Evolutionary conservation across 2,113 vertebrate genomes (phyloP), one percentile per base, ranked within the genome.

Genomic region (Ammodytes marinus): DNA sequence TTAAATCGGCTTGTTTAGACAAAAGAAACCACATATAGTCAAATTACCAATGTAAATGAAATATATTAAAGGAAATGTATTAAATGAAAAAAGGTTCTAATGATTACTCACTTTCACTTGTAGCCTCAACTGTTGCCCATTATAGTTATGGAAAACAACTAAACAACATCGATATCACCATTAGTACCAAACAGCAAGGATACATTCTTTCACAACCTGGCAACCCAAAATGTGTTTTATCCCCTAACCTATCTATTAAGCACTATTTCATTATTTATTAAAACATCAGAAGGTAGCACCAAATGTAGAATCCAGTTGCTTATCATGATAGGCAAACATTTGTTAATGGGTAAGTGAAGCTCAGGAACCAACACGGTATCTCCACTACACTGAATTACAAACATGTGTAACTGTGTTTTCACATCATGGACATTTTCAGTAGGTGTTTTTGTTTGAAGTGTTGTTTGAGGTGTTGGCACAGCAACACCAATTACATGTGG

Each of bases 391-490:
- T 47, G 60, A 50, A 64, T 71, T 57, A 69, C 40, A 83, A 65
- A 57, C 75, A 74, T 72, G 61, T 39, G 61, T 39, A 79, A 47
- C 57, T 82, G 54, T 89, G 84, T 91, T 91, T 93, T 91, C 65
- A 86, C 86, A 89, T 86, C 89, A 79, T 49, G 67, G 75, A 63
- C 81, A 43, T 86, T 90, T 88, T 90, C 67, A 86, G 83, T 72
- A 72, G 77, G 78, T 93, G 90, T 92, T 94, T 91, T 88, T 93
- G 88, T 94, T 95, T 94, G 86, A 90, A 80, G 79, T 86, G 87
- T 89, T 90, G 88, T 92, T 92, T 89, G 78, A 93, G 83, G 82
- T 88, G 92, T 93, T 93, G 93, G 86, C 93, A 93, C 86, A 86
- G 93, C 89, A 91, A 94, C 92, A 90, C 86, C 82, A 73, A 80